A percentile compares a stretch with the other conserved stretches of the same genome.
phyloP scores from a whole-genome alignment of 2,888 invertebrate genomes.

The Cordilura impudica region DNA sequence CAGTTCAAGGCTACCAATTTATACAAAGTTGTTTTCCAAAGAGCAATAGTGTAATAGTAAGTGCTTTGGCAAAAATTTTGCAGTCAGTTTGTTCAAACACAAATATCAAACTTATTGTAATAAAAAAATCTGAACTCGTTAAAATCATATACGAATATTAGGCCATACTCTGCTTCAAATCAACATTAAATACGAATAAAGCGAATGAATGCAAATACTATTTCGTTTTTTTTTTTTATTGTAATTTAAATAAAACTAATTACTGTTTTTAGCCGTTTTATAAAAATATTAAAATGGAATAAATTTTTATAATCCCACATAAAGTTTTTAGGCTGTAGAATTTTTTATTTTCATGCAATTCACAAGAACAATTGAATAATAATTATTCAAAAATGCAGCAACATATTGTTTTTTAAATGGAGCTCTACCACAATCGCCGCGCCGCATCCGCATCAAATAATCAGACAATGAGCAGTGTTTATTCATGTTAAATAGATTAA shows the following conservation, averaged over 20 bases:
- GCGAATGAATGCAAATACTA: background rate
- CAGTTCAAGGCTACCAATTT: slow-evolving; percentile 22
- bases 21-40: background rate
- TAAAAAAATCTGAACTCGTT: background rate
- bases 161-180: background rate
- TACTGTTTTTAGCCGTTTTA: background rate
- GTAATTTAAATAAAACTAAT: background rate
- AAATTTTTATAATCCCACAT: no score
- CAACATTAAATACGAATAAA: background rate
- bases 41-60: background rate
- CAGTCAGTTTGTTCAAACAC: background rate
- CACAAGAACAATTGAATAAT: slow-evolving; percentile 25
- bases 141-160: background rate
- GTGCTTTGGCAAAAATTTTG: background rate
- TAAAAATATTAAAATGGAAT: background rate
- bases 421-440: background rate
- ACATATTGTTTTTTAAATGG: slow-evolving; percentile 15
- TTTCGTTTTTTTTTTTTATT: background rate
- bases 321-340: background rate
- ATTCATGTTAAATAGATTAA: slow-evolving; percentile 28
- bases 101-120: background rate
- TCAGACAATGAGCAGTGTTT: background rate
- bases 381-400: slow-evolving; percentile 23
- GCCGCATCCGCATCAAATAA: background rate
- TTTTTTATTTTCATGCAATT: slow-evolving; percentile 19